phyloP scores from a whole-genome alignment of 2,113 vertebrate genomes.

The Penelope pileata region DNA sequence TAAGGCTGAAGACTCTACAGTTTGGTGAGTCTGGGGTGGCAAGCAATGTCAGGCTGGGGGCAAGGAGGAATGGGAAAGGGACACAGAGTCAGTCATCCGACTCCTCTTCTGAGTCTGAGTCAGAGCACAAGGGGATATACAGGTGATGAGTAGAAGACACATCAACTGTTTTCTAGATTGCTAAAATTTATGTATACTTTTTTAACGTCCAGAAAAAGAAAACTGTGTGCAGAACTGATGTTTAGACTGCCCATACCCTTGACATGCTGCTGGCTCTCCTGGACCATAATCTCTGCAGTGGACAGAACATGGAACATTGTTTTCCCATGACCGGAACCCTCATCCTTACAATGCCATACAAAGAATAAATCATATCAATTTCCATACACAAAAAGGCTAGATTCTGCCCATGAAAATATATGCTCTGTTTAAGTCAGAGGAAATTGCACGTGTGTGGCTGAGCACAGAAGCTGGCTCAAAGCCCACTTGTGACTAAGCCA shows the following conservation, averaged over 20 bases:
- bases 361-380: background rate
- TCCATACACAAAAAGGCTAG: background rate
- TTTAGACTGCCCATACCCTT: background rate
- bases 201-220: background rate
- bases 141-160: background rate
- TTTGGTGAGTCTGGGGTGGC: background rate
- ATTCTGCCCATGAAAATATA: background rate
- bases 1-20: background rate
- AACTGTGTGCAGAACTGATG: fast-evolving
- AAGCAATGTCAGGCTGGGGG: background rate
- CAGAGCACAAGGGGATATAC: background rate
- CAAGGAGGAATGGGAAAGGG: background rate
- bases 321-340: background rate
- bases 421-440: background rate
- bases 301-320: background rate
- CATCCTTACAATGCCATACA: background rate
- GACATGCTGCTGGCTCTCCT: background rate
- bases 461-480: slow-evolving; percentile 13
- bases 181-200: fast-evolving
- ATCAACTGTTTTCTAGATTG: background rate
- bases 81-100: background rate
- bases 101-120: background rate
- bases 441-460: slow-evolving; percentile 22
- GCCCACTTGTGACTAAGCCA: slow-evolving; percentile 19
- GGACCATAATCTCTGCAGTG: fast-evolving